A percentile compares a stretch with the other conserved stretches of the same genome.
These are phyloP conservation scores for Cephus pygmeus DNA, from an alignment of 2,888 invertebrate genomes.

Conservation along the genomic window DNA sequence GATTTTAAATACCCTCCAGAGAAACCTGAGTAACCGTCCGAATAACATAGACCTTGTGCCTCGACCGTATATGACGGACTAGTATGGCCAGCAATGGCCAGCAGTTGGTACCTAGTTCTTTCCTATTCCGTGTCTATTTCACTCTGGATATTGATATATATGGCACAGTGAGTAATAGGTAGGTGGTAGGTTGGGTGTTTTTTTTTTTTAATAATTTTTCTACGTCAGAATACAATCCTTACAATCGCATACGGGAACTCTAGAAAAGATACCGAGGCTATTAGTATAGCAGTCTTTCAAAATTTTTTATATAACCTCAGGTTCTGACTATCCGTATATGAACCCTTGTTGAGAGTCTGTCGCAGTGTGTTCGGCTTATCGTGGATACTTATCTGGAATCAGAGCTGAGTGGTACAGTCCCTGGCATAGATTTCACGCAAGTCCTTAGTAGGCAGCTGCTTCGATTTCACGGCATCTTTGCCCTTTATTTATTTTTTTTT, in stretches of 20 bases:
- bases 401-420: not conserved
- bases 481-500: not conserved
- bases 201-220: not conserved
- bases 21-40: constrained; percentile 7
- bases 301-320: not conserved
- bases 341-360: not conserved
- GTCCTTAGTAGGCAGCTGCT: not conserved
- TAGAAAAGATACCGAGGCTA: not conserved
- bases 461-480: not conserved
- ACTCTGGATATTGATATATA: not conserved
- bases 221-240: not conserved
- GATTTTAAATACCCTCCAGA: constrained; percentile 40
- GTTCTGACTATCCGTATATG: not conserved
- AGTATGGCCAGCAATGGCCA: not conserved
- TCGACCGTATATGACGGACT: not conserved
- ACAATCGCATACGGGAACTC: not conserved
- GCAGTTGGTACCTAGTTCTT: not conserved
- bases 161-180: not conserved
- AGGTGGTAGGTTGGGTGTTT: not conserved
- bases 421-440: not conserved
- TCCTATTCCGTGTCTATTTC: not conserved
- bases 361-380: not conserved
- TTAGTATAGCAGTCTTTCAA: not conserved
- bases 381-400: not conserved
- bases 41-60: constrained; percentile 6